Evolutionary conservation across 2,797 vertebrate species (phyloP).

Genomic region (Pseudopleuronectes americanus): DNA sequence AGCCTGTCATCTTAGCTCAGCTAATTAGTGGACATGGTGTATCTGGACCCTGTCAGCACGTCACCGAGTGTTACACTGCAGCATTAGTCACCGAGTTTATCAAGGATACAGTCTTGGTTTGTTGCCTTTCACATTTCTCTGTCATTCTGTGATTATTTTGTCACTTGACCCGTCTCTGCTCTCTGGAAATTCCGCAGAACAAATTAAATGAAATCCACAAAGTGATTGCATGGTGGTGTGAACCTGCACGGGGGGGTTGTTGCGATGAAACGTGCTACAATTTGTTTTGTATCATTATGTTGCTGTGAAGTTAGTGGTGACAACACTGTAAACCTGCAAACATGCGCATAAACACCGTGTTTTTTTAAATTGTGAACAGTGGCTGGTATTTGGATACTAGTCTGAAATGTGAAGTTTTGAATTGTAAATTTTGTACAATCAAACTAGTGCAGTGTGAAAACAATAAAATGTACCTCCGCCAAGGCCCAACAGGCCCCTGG

Average conservation of each 20-base stretch:
- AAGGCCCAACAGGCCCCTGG: too few species aligned
- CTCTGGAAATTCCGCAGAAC: conserved; percentile 37
- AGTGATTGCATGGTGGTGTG: conserved; percentile 47
- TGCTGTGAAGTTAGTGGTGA: conserved; percentile 49
- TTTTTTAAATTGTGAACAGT: conserved; percentile 38
- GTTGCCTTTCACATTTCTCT: conserved; percentile 56
- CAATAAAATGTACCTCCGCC: too few species aligned
- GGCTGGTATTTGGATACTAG: conserved; percentile 19
- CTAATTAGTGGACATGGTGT: conserved; percentile 65
- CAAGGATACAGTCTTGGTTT: conserved; percentile 48
- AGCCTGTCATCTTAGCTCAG: conserved; percentile 66
- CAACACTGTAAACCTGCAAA: conserved; percentile 49
- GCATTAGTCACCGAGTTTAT: conserved; percentile 61
- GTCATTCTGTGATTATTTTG: conserved; percentile 42
- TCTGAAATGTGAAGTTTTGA: conserved; percentile 20
- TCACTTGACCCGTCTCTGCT: conserved; percentile 45
- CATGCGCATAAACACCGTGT: conserved; percentile 26
- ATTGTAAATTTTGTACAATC: conserved; percentile 18
- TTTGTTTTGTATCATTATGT: conserved; percentile 23
- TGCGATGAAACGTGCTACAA: conserved; percentile 18
- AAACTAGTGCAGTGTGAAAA: not conserved
- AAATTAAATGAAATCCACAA: conserved; percentile 32
- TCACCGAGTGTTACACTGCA: conserved; percentile 59
- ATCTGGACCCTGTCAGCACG: conserved; percentile 62
- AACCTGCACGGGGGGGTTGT: conserved; percentile 35